phyloP scores from a whole-genome alignment of 1,140 invertebrate species.

The Campodea augens region DNA sequence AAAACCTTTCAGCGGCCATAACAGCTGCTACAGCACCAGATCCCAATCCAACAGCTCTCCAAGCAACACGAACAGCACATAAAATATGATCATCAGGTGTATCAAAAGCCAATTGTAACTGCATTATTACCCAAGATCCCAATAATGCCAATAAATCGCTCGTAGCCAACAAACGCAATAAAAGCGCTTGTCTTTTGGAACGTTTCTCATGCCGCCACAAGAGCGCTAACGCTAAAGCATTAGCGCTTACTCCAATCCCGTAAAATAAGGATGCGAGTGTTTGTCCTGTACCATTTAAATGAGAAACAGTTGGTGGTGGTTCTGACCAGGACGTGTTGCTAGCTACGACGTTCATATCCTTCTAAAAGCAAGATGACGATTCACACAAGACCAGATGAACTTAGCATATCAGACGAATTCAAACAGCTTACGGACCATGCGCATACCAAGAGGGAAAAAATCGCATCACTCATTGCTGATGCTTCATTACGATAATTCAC shows the following conservation, averaged over 20 bases:
- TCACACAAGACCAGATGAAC: too few species aligned
- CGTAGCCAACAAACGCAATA: constrained; percentile 51
- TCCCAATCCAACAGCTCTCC: constrained; percentile 60
- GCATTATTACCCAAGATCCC: constrained; percentile 33
- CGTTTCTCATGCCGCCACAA: constrained; percentile 16
- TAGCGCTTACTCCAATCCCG: background rate
- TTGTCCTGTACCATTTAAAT: too few species aligned
- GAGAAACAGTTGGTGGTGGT: too few species aligned
- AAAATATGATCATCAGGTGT: constrained; percentile 14
- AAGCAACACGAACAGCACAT: constrained; percentile 48
- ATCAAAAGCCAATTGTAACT: constrained; percentile 21
- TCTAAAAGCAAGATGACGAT: too few species aligned
- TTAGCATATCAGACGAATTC: too few species aligned
- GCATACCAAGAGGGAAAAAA: too few species aligned
- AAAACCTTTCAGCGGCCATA: constrained; percentile 67
- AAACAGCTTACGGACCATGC: too few species aligned
- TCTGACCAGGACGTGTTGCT: too few species aligned
- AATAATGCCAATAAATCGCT: constrained; percentile 53
- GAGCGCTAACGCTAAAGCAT: background rate
- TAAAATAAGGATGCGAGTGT: background rate
- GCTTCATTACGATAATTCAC: too few species aligned
- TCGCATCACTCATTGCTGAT: too few species aligned
- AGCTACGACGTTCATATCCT: too few species aligned
- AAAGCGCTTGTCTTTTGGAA: constrained; percentile 56
- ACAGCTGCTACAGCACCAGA: constrained; percentile 69